Conservation (phyloP, 1,140 invertebrate genomes). For the Apocrypta bakeri region DNA sequence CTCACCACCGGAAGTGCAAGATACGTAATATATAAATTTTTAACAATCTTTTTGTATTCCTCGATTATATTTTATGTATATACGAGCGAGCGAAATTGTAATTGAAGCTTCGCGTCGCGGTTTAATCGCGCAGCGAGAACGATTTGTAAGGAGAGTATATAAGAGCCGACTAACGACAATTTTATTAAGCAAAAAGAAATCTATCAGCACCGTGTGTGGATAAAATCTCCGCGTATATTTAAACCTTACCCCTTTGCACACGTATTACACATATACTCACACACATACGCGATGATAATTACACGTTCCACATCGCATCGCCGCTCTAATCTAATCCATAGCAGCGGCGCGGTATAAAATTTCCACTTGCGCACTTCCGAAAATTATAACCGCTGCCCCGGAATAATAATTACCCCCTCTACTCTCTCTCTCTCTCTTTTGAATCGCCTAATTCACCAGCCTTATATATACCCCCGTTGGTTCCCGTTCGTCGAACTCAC, state of each 20-base stretch:
- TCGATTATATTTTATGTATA: too few species aligned
- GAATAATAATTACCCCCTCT: conserved; percentile 16
- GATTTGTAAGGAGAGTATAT: not conserved
- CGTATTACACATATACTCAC: not conserved
- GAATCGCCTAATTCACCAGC: conserved; percentile 27
- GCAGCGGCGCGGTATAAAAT: conserved; percentile 11
- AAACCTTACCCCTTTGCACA: not conserved
- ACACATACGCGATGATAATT: conserved; percentile 17
- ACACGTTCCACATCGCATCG: conserved; percentile 34
- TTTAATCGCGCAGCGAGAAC: not conserved
- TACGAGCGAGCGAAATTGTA: too few species aligned
- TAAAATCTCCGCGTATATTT: conserved; percentile 6
- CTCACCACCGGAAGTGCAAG: not conserved
- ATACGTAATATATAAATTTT: too few species aligned
- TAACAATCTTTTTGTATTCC: too few species aligned
- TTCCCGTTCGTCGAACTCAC: conserved; percentile 37
- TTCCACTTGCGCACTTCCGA: conserved; percentile 44
- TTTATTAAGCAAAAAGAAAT: conserved; percentile 10
- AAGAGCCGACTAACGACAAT: not conserved
- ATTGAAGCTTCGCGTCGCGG: too few species aligned
- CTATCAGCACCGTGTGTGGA: conserved; percentile 13
- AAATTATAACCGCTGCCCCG: conserved; percentile 38
- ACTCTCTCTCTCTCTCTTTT: too few species aligned
- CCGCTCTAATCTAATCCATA: conserved; percentile 45
- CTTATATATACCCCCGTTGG: not conserved